A percentile compares a stretch with the other conserved stretches of the same genome.
Evolutionary conservation across 2,888 invertebrate species (phyloP).

Genomic region (Anthoptus insignis): DNA sequence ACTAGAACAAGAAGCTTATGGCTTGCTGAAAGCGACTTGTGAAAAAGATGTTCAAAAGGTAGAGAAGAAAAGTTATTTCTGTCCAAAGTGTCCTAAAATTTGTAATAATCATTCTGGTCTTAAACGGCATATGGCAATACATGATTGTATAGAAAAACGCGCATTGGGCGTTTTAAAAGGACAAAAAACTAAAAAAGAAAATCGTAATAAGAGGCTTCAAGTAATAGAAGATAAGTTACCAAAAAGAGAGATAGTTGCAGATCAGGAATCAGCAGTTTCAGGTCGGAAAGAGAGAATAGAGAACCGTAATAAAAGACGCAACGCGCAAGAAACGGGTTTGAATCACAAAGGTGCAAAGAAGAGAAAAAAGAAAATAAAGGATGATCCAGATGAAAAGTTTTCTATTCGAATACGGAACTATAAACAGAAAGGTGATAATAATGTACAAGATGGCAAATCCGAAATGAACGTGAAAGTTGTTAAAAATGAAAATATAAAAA

Average conservation of each 20-base stretch:
- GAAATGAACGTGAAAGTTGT: conserved; percentile 30
- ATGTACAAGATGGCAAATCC: conserved; percentile 35
- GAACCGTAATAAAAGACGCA: conserved; percentile 35
- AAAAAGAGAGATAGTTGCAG: conserved; percentile 38
- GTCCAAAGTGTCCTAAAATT: conserved; percentile 69
- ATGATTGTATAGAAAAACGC: conserved; percentile 68
- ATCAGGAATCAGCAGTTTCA: conserved; percentile 27
- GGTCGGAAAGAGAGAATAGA: conserved; percentile 44
- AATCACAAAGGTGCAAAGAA: conserved; percentile 54
- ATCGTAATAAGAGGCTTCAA: conserved; percentile 55
- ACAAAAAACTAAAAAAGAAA: conserved; percentile 60
- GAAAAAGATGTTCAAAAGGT: conserved; percentile 46
- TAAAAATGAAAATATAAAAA: conserved; percentile 47
- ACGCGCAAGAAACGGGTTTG: conserved; percentile 39
- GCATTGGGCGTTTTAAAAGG: conserved; percentile 65
- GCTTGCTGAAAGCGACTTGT: conserved; percentile 65
- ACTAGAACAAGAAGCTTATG: conserved; percentile 76
- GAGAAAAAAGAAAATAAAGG: conserved; percentile 54
- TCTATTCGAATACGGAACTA: conserved; percentile 33
- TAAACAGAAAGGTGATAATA: conserved; percentile 33
- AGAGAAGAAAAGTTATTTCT: conserved; percentile 49
- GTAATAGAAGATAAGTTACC: conserved; percentile 36
- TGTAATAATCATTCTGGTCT: conserved; percentile 54
- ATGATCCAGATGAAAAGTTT: conserved; percentile 38
- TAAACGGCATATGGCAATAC: conserved; percentile 66